Base-by-base conservation (phyloP, 2,113 vertebrate genomes). In the Garra rufa region DNA sequence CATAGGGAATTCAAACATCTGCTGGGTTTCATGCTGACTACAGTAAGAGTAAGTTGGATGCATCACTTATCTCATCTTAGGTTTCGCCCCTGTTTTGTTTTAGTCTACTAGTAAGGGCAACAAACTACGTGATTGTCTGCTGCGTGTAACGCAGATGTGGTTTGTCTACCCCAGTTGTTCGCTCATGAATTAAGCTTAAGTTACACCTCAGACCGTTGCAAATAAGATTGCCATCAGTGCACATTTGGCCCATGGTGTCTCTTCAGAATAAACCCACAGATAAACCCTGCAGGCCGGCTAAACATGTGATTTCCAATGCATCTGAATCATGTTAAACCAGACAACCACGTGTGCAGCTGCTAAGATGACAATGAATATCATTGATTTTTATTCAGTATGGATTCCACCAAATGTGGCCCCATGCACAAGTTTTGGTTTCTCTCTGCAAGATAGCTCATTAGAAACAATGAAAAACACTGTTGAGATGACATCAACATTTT, bases 21-120 rank as follows among this genome's bases (percentile, higher is more conserved):
- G 61, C 13, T 78, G 44, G 34, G 34, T 38, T 59, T 17, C 52
- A 43, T 38, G 14, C 52, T 61, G 76, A 17, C 50, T 75, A 34
- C 26, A 52, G 50, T 57, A 5, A 71, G 17, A 76, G 19, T 1
- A 2, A 11, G 73, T 10, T 50, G 76, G 21, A 61, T 50, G 38
- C 52, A 59, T 78, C 13, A 43, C 55, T 59, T 77, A 65, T 44
- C 61, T 50, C 55, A 50, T 24, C n/a, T 76, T 28, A 26, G 15
- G 15, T 46, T 61, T 43, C 57, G 34, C 21, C 34, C 83, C 55
- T 26, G 80, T 69, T 83, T 83, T 69, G 59, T 80, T 87, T 88
- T 26, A 87, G 85, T 85, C 83, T 61, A 59, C 70, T 75, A 76
- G 70, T 83, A 87, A 85, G 30, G 74, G 28, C 73, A 86, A 80